Percentiles rank a stretch among this genome's conserved stretches.
These are phyloP conservation scores for Propithecus coquereli DNA, from an alignment of 2,113 vertebrate genomes.

Conservation along the genomic window DNA sequence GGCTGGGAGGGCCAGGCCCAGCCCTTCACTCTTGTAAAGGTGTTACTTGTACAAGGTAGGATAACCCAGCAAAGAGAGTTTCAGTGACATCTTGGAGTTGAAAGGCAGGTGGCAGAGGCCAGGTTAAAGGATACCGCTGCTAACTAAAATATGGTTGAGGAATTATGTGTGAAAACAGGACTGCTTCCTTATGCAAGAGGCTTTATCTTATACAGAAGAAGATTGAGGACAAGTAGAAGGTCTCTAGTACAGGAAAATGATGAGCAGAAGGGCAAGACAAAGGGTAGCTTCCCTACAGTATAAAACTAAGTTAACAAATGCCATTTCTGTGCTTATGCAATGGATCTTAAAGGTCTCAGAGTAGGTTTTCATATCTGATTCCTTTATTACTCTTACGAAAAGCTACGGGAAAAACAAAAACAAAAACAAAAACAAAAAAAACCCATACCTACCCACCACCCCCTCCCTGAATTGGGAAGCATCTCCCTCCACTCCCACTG, in stretches of 20 bases:
- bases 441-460: background rate
- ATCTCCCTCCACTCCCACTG: background rate
- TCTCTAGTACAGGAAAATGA: background rate
- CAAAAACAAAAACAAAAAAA: background rate
- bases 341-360: background rate
- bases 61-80: background rate
- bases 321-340: background rate
- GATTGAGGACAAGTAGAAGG: background rate
- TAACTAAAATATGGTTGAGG: background rate
- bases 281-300: background rate
- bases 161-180: background rate
- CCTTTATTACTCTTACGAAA: constrained; percentile 18
- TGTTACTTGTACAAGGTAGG: background rate
- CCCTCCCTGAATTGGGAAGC: background rate
- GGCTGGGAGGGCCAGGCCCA: background rate
- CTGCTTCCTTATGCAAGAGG: background rate
- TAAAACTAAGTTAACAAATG: background rate
- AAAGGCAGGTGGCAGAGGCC: background rate
- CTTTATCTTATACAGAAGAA: background rate
- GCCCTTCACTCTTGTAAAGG: background rate
- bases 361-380: constrained; percentile 6
- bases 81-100: background rate
- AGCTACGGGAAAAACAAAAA: background rate
- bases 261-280: background rate
- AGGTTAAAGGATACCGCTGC: background rate